Evolutionary conservation across 1,140 invertebrate genomes (phyloP).

Genomic region (Drosophila albomicans): DNA sequence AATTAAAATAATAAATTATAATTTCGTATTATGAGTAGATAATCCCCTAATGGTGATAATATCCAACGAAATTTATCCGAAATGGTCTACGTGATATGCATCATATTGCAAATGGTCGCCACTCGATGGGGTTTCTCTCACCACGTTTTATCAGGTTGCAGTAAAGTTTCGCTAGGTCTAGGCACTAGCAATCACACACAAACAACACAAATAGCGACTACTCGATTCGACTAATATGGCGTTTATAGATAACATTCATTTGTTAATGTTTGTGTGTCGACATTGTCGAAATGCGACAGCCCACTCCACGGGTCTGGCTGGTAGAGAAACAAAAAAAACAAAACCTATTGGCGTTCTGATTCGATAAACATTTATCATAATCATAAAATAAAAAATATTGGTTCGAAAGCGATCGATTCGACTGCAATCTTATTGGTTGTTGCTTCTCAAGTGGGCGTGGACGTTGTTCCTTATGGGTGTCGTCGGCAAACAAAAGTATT

Average conservation of each 20-base stretch:
- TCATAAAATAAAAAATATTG: conserved; percentile 75
- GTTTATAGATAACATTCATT: conserved; percentile 77
- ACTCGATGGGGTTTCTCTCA: neutral
- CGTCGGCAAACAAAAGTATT: neutral
- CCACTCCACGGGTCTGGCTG: conserved; percentile 49
- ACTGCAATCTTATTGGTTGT: conserved; percentile 77
- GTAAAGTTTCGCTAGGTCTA: conserved; percentile 3
- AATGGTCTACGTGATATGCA: conserved; percentile 7
- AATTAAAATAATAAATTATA: neutral
- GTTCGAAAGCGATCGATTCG: conserved; percentile 65
- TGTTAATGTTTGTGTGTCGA: conserved; percentile 54
- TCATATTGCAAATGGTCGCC: conserved; percentile 8
- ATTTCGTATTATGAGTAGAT: neutral
- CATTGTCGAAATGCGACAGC: conserved; percentile 75
- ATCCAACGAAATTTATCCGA: neutral
- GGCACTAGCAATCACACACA: conserved; percentile 1
- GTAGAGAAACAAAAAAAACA: conserved; percentile 38
- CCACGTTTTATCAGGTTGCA: conserved; percentile 32
- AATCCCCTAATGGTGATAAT: neutral
- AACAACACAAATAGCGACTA: conserved; percentile 41
- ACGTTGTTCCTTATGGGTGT: conserved; percentile 43
- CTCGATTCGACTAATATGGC: conserved; percentile 67
- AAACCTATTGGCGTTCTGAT: conserved; percentile 76
- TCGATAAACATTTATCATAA: conserved; percentile 85
- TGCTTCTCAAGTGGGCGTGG: conserved; percentile 61